Evolutionary conservation across 2,113 vertebrate species (phyloP).

Genomic region (Manacus vitellinus): DNA sequence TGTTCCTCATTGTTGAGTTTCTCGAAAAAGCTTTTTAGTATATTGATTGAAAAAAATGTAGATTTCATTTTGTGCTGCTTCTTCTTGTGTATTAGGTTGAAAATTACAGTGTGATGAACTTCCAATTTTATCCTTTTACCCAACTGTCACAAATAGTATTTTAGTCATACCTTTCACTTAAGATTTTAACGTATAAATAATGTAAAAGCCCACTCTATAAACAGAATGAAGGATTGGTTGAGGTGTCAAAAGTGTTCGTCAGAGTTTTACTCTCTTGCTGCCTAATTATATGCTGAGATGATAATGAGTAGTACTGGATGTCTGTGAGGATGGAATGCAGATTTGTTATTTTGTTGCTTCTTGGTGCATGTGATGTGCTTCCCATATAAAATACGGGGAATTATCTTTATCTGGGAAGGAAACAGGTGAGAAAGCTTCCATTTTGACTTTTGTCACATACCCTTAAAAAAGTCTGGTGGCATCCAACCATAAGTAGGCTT

Average conservation of each 20-base stretch:
- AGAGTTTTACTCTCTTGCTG: conserved; percentile 56
- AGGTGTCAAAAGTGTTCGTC: conserved; percentile 61
- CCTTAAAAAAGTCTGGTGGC: neutral
- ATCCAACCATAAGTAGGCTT: neutral
- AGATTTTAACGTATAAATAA: neutral
- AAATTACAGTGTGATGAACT: neutral
- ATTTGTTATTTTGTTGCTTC: conserved; percentile 62
- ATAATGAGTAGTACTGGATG: conserved; percentile 58
- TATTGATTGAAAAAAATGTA: neutral
- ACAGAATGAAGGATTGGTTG: conserved; percentile 44
- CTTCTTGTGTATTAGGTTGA: neutral
- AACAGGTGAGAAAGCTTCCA: neutral
- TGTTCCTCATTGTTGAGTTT: neutral
- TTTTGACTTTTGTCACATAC: neutral
- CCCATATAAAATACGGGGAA: conserved; percentile 23
- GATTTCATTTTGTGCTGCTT: neutral
- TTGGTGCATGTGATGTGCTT: conserved; percentile 61
- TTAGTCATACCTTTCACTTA: neutral
- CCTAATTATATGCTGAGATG: conserved; percentile 66
- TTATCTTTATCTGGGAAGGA: neutral
- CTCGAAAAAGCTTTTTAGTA: neutral
- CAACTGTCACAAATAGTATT: neutral
- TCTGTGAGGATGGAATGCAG: conserved; percentile 64
- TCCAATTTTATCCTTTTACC: neutral
- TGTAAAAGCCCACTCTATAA: conserved; percentile 46